Evolutionary conservation across 2,797 vertebrate genomes (phyloP).

Genomic region (Amazonetta brasiliensis): DNA sequence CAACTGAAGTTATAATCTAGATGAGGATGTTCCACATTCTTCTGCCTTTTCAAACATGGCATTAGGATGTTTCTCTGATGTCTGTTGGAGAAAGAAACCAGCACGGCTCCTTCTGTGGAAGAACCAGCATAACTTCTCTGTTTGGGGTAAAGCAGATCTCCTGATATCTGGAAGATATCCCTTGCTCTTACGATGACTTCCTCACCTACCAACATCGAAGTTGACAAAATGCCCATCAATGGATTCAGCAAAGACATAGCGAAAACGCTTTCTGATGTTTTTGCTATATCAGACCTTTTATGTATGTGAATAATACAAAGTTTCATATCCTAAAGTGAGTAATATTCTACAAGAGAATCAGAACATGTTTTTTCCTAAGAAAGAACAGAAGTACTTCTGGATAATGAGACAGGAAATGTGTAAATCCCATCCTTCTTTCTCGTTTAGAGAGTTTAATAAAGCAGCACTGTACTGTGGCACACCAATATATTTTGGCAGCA

Average conservation of each 20-base stretch:
- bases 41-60: not conserved
- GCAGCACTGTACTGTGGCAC: constrained; percentile 20
- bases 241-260: not conserved
- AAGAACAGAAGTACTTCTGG: constrained; percentile 20
- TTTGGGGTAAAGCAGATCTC: not conserved
- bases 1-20: not conserved
- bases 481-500: constrained; percentile 32
- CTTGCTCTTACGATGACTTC: not conserved
- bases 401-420: constrained; percentile 20
- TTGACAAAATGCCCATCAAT: not conserved
- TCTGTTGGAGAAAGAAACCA: not conserved
- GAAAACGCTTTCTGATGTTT: not conserved
- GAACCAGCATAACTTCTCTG: not conserved
- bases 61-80: not conserved
- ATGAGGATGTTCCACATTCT: fast-evolving
- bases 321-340: not conserved
- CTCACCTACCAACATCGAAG: not conserved
- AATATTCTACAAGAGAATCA: not conserved
- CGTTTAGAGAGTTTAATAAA: constrained; percentile 24
- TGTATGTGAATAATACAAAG: not conserved
- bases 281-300: not conserved
- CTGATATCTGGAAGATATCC: not conserved
- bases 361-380: not conserved
- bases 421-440: constrained; percentile 38
- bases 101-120: not conserved